Base-by-base conservation (phyloP, 1,140 invertebrate species). In the Drosophila tsacasi region DNA sequence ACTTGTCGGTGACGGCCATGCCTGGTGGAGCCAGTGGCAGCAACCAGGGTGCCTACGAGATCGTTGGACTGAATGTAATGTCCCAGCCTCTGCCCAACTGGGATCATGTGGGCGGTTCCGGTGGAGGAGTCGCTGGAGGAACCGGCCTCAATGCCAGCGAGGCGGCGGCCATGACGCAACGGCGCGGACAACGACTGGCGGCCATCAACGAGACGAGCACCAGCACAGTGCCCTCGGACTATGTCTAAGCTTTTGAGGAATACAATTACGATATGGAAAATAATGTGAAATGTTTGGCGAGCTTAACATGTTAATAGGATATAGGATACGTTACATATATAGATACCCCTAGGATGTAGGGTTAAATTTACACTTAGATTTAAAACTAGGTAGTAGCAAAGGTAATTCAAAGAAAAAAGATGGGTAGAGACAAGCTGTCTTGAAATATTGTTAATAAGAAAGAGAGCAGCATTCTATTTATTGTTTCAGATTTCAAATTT, bases 141-240 rank as follows among this genome's bases (percentile, higher is more conserved):
- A 75, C 25, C 25, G 77, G 71, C 15, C 64, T 77, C 5, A 83
- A 66, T 55, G 23, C 73, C 54, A 66, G 75, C 54, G 61, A 74
- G 30, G 67, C 64, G 40, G 87, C 66, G 37, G 79, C 81, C 27
- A 91, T 93, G 90, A 77, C 85, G 44, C 92, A 94, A 91, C 85
- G 91, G 13, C 83, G 91, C 25, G 81, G 92, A 46, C 94, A 94
- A 63, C 93, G 95, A 65, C 92, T 96, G 60, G 94, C 95, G n/a
- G 95, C 95, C 49, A 96, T 96, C 64, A 95, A 95, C 91, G 95
- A 96, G 92, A 93, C 92, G 39, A 92, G 86, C 83, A 94, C 94
- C 37, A 94, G 94, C 55, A 94, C 94, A 23, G 91, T 92, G 73
- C 95, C 95, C 69, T 95, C 95, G 65, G 95, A 96, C 80, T 96